A percentile compares a stretch with the other conserved stretches of the same genome.
Evolutionary conservation across 2,888 invertebrate genomes (phyloP).

Genomic region (Polydrusus tereticollis): DNA sequence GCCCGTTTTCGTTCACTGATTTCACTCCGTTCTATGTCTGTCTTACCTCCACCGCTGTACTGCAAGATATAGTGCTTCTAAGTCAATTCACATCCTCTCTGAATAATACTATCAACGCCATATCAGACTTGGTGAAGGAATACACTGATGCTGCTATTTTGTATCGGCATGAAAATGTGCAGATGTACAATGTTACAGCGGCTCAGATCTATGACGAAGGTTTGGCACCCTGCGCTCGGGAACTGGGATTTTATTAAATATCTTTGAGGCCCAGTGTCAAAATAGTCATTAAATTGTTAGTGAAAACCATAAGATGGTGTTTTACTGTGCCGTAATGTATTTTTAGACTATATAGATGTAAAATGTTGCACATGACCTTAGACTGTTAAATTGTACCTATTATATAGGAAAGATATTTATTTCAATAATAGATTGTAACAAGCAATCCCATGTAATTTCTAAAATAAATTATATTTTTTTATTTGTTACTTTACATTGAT

Average conservation of each 20-base stretch:
- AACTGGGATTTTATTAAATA: not conserved
- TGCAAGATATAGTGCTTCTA: slow-evolving; percentile 24
- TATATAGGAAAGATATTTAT: slow-evolving; percentile 6
- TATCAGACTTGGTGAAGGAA: not conserved
- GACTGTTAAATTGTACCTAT: not conserved
- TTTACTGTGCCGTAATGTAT: too few relatives aligned
- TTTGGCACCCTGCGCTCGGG: slow-evolving; percentile 9
- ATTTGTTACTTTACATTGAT: not conserved
- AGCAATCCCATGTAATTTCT: not conserved
- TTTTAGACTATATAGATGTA: too few relatives aligned
- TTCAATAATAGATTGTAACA: not conserved
- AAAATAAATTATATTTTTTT: not conserved
- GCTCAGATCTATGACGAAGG: not conserved
- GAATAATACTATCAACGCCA: slow-evolving; percentile 6
- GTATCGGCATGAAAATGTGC: not conserved
- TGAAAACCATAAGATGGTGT: too few relatives aligned
- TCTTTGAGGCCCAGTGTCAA: too few relatives aligned
- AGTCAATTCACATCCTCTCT: slow-evolving; percentile 16
- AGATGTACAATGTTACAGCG: slow-evolving; percentile 14
- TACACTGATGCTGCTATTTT: not conserved
- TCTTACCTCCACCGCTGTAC: slow-evolving; percentile 8
- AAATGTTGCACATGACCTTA: not conserved
- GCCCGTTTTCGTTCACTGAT: slow-evolving; percentile 31
- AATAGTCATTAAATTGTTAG: too few relatives aligned
- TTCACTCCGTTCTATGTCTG: slow-evolving; percentile 29